Base-by-base conservation (phyloP, 92 coral and sea anemone genomes). In the Paramuricea clavata region DNA sequence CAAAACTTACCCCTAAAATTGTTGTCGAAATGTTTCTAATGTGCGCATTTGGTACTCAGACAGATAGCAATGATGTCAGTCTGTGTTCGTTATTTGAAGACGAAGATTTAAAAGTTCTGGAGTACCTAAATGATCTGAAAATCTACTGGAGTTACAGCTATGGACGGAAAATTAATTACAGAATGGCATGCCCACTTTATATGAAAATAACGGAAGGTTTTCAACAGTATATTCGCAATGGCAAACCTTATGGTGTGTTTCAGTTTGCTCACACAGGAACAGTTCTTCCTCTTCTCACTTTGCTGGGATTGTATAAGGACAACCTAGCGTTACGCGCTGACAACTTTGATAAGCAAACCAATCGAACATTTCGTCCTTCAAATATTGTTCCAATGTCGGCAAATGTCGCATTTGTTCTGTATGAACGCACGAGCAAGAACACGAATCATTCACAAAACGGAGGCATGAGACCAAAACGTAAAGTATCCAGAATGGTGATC, bases 41-140 rank as follows among this genome's bases (percentile, higher is more conserved):
- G 68, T 95, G 98, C 59, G 98, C 98, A 2, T 95, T 90, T 88
- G 95, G 92, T 15, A 85, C 92, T 47, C 95, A 93, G 85, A 90
- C 93, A 56, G 93, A 91, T 35, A 90, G 94, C 44, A 56, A 79
- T 3, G 92, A 78, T 10, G 31, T 85, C 39, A 91, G 90, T 70
- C 92, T 97, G 97, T 95, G 98, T 83, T 84, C 94, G 1, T 52
- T 95, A 54, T 95, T 95, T 60, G 90, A 76, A 39, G 78, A 83
- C 12, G 92, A 82, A 73, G 97, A 95, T 75, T 69, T 92, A 49
- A 88, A 92, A 39, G 93, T 90, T 4, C 36, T 95, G 78, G 98
- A 93, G 49, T 95, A 93, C 74, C 86, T 89, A 27, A 92, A 77
- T 52, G 98, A 95, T 79, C 64, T 95, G 54, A 85, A 87, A 60